Base-by-base conservation (phyloP, 2,888 invertebrate genomes). In the Leistus spinibarbis region DNA sequence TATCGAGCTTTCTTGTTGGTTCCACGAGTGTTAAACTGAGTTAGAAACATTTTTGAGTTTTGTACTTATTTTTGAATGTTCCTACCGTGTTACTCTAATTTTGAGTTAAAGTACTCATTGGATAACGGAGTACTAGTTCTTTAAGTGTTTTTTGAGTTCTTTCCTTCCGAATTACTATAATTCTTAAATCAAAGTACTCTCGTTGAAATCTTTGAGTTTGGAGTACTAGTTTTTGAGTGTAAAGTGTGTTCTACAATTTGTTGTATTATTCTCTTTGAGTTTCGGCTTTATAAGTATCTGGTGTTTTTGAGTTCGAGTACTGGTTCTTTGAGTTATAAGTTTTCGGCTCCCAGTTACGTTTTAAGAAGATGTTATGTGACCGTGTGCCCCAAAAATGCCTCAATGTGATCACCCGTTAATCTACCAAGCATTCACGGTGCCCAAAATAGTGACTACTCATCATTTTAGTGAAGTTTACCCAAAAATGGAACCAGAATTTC, bases 401-500 rank as follows among this genome's bases (percentile, higher is more conserved):
- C 62, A 75, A 75, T 69, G 75, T 27, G 75, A 75, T 2, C 75
- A 75, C 27, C 53, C 22, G 3, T 10, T 60, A 54, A n/a, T 60
- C 27, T 62, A 75, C 24, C 64, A 64, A 16, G 62, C 24, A 54
- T 75, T 75, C 16, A 75, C 54, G n/a, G 75, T 75, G 13, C 75
- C 75, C 54, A 75, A 62, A 68, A 75, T 75, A 20, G 54, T 75
- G 5, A 69, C 75, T 4, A 75, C 75, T 10, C 69, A 75, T 22
- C 67, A 74, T 60, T 74, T 67, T 53, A 40, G 53, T 19, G 16
- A 27, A 13, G 66, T 40, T 53, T 53, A 16, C 10, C 53, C 53
- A 20, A 62, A 56, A 16, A 69, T 69, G 69, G 69, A 69, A 16
- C 9, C 71, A 9, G 22, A 40, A 10, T 54, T 53, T 60, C n/a